A percentile compares a stretch with the other conserved stretches of the same genome.
phyloP scores from a whole-genome alignment of 2,113 vertebrate genomes.

The Protobothrops flavoviridis region DNA sequence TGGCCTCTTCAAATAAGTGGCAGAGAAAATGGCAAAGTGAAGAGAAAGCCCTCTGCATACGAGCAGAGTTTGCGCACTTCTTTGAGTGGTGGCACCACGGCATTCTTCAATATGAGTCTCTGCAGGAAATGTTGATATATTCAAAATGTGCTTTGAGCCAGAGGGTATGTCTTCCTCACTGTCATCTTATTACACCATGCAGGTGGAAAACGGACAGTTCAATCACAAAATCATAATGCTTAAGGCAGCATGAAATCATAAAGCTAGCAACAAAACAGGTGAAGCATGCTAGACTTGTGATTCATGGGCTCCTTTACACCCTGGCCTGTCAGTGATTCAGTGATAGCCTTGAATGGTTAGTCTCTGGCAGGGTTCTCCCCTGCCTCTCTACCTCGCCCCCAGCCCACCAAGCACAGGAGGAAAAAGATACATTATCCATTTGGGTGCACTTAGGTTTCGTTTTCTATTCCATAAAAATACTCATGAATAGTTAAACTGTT shows the following conservation, averaged over 20 bases:
- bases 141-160: constrained; percentile 25
- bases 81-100: neutral
- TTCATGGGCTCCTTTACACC: constrained; percentile 66
- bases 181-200: constrained; percentile 60
- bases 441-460: constrained; percentile 55
- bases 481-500: constrained; percentile 66
- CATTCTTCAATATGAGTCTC: neutral
- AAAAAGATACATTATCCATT: constrained; percentile 60
- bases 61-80: neutral
- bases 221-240: constrained; percentile 69
- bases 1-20: neutral
- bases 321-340: constrained; percentile 53
- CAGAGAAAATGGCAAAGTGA: neutral
- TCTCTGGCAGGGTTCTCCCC: constrained; percentile 43
- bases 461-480: constrained; percentile 60
- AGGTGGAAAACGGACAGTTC: constrained; percentile 63
- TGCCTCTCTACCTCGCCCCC: neutral
- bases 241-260: constrained; percentile 68
- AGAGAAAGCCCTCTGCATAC: neutral
- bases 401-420: constrained; percentile 41
- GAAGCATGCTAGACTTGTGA: constrained; percentile 68
- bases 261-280: constrained; percentile 67
- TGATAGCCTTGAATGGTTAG: constrained; percentile 59
- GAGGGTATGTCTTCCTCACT: constrained; percentile 53
- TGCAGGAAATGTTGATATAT: constrained; percentile 42